Conservation (phyloP, 92 coral and sea anemone genomes). For the Epizoanthus rinbou region DNA sequence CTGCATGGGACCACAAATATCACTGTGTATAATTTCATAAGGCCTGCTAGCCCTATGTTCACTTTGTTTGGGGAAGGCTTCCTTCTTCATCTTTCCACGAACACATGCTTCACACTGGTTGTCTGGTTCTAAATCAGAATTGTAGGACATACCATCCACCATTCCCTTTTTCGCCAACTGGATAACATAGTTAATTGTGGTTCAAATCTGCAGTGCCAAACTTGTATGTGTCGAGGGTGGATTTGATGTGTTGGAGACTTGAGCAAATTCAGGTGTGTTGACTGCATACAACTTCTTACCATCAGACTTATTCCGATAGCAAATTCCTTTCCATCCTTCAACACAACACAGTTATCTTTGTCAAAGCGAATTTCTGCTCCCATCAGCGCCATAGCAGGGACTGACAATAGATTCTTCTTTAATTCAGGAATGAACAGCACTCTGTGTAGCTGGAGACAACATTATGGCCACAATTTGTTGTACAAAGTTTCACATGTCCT, state of each 20-base stretch:
- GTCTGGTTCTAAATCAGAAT: slow-evolving; percentile 29
- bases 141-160: slow-evolving; percentile 52
- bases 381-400: slow-evolving; percentile 61
- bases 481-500: slow-evolving; percentile 55
- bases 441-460: slow-evolving; percentile 52
- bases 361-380: slow-evolving; percentile 52
- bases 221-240: slow-evolving; percentile 53
- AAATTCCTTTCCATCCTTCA: slow-evolving; percentile 43
- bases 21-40: slow-evolving; percentile 42
- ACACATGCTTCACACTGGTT: slow-evolving; percentile 54
- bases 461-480: slow-evolving; percentile 33
- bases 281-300: slow-evolving; percentile 45
- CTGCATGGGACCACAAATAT: slow-evolving; percentile 36
- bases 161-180: slow-evolving; percentile 57
- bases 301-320: too few species aligned
- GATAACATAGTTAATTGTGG: slow-evolving; percentile 32
- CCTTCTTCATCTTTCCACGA: slow-evolving; percentile 41
- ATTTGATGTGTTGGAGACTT: slow-evolving; percentile 45
- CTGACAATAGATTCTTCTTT: slow-evolving; percentile 54
- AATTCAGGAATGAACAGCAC: slow-evolving; percentile 58
- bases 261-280: slow-evolving; percentile 56
- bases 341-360: slow-evolving; percentile 28
- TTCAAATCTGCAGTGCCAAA: slow-evolving; percentile 67
- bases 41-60: slow-evolving; percentile 65
- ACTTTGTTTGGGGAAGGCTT: slow-evolving; percentile 55